Evolutionary conservation across 2,113 vertebrate genomes (phyloP).

Genomic region (Oenanthe melanoleuca): DNA sequence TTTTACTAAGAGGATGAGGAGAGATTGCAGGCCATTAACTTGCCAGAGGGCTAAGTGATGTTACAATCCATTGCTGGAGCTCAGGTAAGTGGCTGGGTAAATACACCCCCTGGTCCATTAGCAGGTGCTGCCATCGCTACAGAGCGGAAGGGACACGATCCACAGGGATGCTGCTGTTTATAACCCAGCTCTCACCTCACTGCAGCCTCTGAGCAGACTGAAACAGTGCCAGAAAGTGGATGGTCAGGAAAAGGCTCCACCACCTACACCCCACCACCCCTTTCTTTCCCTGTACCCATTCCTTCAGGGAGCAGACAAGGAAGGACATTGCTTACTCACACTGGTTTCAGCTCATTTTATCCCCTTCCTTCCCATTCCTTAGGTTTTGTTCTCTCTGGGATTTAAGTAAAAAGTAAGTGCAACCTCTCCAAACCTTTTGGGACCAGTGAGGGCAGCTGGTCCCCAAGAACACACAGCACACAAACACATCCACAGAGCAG

Average conservation of each 20-base stretch:
- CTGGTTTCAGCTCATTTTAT: background rate
- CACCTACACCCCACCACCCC: background rate
- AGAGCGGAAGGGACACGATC: background rate
- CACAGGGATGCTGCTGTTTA: background rate
- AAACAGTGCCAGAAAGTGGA: background rate
- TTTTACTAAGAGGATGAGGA: background rate
- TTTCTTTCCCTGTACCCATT: background rate
- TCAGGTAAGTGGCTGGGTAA: background rate
- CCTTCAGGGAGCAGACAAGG: background rate
- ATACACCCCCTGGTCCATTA: background rate
- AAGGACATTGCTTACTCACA: background rate
- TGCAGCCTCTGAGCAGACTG: background rate
- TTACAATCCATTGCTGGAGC: background rate
- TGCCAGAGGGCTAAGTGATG: background rate
- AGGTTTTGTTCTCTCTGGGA: background rate
- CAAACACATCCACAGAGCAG: background rate
- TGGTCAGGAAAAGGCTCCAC: background rate
- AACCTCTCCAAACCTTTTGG: background rate
- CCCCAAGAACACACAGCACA: accelerated
- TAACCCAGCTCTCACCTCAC: background rate
- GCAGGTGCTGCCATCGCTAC: accelerated
- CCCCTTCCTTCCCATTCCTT: background rate
- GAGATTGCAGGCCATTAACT: background rate
- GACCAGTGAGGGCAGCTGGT: background rate
- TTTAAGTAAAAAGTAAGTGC: background rate